Percentiles rank a stretch among this genome's conserved stretches.
Evolutionary conservation across 2,113 vertebrate species (phyloP).

Genomic region (Leptodactylus fuscus): DNA sequence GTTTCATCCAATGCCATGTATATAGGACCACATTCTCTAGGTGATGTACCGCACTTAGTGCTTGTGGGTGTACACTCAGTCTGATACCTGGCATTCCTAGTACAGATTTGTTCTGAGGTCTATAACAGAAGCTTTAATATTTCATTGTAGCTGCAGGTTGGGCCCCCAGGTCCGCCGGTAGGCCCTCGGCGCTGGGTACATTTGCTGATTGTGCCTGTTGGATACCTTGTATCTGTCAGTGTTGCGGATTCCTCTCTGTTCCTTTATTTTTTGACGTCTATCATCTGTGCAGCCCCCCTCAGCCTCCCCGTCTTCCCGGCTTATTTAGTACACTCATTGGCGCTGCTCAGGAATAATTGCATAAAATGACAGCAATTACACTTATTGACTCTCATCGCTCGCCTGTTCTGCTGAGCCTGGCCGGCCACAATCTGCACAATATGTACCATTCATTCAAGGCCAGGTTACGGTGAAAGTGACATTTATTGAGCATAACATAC

Average conservation of each 20-base stretch:
- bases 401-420: conserved; percentile 12
- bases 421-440: conserved; percentile 26
- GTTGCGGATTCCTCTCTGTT: not conserved
- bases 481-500: not conserved
- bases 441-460: not conserved
- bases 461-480: conserved; percentile 3
- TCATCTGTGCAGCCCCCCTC: not conserved
- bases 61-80: no score
- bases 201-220: no score
- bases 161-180: no score
- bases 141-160: no score
- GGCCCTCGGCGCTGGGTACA: no score
- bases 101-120: no score
- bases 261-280: not conserved
- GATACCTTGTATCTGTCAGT: not conserved
- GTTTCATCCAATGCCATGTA: no score
- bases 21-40: no score
- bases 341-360: conserved; percentile 25
- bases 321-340: not conserved
- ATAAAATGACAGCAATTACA: conserved; percentile 47
- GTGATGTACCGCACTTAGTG: no score
- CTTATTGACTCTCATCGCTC: conserved; percentile 4
- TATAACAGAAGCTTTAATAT: no score
- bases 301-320: not conserved
- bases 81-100: no score